phyloP scores from a whole-genome alignment of 2,113 vertebrate genomes.

The Synchiropus splendidus region DNA sequence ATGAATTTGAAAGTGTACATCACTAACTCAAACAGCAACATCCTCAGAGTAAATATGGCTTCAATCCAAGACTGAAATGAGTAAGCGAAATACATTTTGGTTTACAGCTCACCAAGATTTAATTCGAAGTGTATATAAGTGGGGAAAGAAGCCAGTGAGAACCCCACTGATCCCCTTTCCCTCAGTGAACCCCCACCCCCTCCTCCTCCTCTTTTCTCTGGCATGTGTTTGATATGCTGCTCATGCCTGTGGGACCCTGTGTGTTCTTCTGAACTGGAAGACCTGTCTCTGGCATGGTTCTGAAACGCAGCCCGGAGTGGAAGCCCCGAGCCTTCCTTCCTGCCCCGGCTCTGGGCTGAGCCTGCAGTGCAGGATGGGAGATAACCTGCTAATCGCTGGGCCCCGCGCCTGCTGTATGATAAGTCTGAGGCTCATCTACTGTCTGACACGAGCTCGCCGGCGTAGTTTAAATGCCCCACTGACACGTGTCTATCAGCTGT shows the following conservation, averaged over 20 bases:
- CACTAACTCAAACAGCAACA: too few relatives aligned
- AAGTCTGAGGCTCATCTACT: conserved; percentile 23
- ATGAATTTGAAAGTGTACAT: too few relatives aligned
- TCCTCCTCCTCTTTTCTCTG: conserved; percentile 32
- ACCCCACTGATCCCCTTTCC: conserved; percentile 27
- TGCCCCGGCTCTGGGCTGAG: conserved; percentile 46
- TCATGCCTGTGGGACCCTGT: conserved; percentile 51
- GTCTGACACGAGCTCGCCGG: conserved; percentile 4
- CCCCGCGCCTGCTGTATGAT: conserved; percentile 44
- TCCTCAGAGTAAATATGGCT: too few relatives aligned
- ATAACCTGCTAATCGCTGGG: conserved; percentile 61
- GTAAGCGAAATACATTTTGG: too few relatives aligned
- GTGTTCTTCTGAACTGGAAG: conserved; percentile 35
- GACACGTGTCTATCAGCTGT: conserved; percentile 38
- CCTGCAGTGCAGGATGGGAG: conserved; percentile 59
- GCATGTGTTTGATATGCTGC: conserved; percentile 54
- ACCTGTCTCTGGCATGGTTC: conserved; percentile 31
- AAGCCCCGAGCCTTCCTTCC: conserved; percentile 59
- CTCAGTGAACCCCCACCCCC: conserved; percentile 21
- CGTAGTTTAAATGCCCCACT: conserved; percentile 55
- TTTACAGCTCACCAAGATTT: too few relatives aligned
- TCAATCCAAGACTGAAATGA: too few relatives aligned
- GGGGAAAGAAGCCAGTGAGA: background rate
- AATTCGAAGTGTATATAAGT: too few relatives aligned
- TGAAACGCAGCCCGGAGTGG: conserved; percentile 30